phyloP scores from a whole-genome alignment of 2,113 vertebrate species.

The Platanista minor region DNA sequence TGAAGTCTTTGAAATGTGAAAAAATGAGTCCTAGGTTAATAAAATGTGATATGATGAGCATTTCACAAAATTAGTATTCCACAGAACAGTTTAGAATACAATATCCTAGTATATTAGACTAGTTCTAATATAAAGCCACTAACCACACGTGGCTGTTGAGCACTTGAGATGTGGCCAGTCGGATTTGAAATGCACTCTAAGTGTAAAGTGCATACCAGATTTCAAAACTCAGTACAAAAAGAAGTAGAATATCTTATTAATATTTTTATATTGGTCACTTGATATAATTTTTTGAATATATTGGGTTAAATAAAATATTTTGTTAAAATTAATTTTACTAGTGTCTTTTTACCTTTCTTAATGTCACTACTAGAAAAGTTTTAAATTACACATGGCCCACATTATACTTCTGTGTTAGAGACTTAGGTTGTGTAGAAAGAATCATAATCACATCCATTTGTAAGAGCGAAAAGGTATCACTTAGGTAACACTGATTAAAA shows the following conservation, averaged over 20 bases:
- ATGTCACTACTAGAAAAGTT: neutral
- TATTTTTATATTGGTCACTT: neutral
- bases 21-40: neutral
- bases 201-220: neutral
- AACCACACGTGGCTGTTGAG: neutral
- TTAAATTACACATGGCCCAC: neutral
- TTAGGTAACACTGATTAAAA: neutral
- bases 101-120: neutral
- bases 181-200: neutral
- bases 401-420: conserved; percentile 51
- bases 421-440: neutral
- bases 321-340: conserved; percentile 21
- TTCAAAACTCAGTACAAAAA: neutral
- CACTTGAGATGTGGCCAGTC: neutral
- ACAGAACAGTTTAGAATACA: neutral
- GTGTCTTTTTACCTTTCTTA: neutral
- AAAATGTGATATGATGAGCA: neutral
- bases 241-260: neutral
- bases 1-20: conserved; percentile 20
- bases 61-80: neutral
- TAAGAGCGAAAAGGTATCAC: neutral
- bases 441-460: neutral
- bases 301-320: neutral
- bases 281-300: neutral
- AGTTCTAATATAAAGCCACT: neutral